phyloP scores from a whole-genome alignment of 2,113 vertebrate genomes.

The Myrmecophaga tridactyla region DNA sequence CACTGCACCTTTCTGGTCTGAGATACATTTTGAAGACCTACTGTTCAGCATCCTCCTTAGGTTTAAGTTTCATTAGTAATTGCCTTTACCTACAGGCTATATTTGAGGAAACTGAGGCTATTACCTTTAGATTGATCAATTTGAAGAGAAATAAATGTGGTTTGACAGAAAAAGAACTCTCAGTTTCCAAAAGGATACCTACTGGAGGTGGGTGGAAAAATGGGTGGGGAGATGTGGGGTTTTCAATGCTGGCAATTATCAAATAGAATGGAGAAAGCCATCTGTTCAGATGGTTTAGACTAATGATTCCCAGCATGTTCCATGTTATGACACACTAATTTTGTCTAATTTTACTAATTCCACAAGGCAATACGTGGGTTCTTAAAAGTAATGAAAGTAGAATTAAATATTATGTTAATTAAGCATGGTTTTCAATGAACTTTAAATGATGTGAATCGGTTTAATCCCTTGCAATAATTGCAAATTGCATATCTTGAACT shows the following conservation, averaged over 20 bases:
- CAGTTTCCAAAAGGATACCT: constrained; percentile 1
- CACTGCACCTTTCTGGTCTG: neutral
- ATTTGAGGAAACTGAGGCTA: neutral
- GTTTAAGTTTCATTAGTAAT: neutral
- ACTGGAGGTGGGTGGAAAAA: neutral
- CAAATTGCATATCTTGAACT: constrained; percentile 65
- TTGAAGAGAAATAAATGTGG: neutral
- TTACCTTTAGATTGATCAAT: constrained; percentile 29
- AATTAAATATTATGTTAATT: constrained; percentile 75
- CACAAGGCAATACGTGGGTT: constrained; percentile 68
- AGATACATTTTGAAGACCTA: neutral
- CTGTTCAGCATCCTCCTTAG: neutral
- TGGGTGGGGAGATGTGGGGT: neutral
- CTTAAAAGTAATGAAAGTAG: constrained; percentile 73
- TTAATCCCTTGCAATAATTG: constrained; percentile 56
- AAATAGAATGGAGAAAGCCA: constrained; percentile 16
- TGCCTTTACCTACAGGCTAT: neutral
- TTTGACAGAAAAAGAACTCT: neutral
- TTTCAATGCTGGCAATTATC: constrained; percentile 38
- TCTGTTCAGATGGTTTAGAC: constrained; percentile 59
- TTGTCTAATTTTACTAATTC: constrained; percentile 74
- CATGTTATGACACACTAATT: constrained; percentile 69
- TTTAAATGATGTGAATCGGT: constrained; percentile 63
- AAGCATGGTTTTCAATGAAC: constrained; percentile 72
- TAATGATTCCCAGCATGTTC: constrained; percentile 66